Evolutionary conservation across 2,888 invertebrate genomes (phyloP).

Genomic region (Thymelicus acteon): DNA sequence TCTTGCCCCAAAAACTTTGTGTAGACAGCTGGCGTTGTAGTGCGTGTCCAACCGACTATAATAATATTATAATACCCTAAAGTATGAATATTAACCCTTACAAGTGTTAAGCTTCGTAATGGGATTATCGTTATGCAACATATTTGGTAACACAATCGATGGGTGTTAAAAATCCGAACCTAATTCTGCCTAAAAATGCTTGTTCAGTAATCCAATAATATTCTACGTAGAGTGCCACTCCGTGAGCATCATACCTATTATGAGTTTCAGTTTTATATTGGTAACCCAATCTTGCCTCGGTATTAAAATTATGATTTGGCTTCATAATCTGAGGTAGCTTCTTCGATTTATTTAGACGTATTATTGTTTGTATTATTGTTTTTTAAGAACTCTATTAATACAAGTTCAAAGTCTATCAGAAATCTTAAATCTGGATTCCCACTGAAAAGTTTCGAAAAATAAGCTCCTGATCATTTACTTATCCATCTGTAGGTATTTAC

Average conservation of each 20-base stretch:
- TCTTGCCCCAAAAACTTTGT: not conserved
- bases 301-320: not conserved
- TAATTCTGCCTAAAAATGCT: constrained; percentile 3
- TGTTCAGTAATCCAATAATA: constrained; percentile 1
- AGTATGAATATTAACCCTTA: constrained; percentile 1
- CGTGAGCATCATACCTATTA: constrained; percentile 1
- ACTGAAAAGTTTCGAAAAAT: too few species aligned
- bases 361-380: too few species aligned
- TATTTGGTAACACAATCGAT: too few species aligned
- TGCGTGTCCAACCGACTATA: not conserved
- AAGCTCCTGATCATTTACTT: too few species aligned
- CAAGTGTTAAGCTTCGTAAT: constrained; percentile 3
- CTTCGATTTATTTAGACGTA: too few species aligned
- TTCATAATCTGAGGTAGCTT: not conserved
- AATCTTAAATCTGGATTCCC: too few species aligned
- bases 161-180: not conserved
- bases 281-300: too few species aligned
- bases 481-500: too few species aligned
- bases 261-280: not conserved
- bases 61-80: not conserved
- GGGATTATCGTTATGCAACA: not conserved
- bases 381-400: too few species aligned
- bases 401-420: too few species aligned
- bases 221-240: not conserved
- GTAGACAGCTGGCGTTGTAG: not conserved